Evolutionary conservation across 1,140 invertebrate species (phyloP).

Genomic region (Heliothis virescens): DNA sequence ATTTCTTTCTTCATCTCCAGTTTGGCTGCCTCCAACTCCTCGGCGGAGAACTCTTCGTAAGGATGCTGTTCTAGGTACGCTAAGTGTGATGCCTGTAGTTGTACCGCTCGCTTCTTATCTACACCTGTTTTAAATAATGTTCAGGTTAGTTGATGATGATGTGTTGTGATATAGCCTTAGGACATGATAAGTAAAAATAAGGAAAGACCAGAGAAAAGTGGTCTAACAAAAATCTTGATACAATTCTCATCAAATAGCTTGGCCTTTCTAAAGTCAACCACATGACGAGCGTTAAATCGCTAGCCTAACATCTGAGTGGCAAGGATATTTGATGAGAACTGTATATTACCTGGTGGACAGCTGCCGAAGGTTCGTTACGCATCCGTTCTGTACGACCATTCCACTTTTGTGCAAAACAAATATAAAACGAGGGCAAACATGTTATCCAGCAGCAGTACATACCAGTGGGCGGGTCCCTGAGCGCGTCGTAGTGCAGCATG

Average conservation of each 20-base stretch:
- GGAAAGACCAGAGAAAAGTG: background rate
- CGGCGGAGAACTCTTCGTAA: slow-evolving; percentile 90
- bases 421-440: no score
- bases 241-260: background rate
- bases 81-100: slow-evolving; percentile 90
- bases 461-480: no score
- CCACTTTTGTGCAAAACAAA: no score
- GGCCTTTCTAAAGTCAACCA: no score
- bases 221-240: background rate
- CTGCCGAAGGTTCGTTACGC: no score
- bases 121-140: slow-evolving; percentile 60
- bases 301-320: no score
- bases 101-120: slow-evolving; percentile 81
- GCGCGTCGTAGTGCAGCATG: no score
- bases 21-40: slow-evolving; percentile 91
- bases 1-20: slow-evolving; percentile 93
- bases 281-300: no score
- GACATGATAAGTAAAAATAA: background rate
- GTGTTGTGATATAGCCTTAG: background rate
- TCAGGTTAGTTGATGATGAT: background rate
- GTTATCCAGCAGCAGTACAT: background rate
- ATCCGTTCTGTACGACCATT: no score
- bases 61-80: slow-evolving; percentile 95
- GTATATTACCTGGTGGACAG: no score
- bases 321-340: no score